Evolutionary conservation across 2,888 invertebrate genomes (phyloP), one percentile per base, ranked within the genome.

Genomic region (Arrhopalites spinosus): DNA sequence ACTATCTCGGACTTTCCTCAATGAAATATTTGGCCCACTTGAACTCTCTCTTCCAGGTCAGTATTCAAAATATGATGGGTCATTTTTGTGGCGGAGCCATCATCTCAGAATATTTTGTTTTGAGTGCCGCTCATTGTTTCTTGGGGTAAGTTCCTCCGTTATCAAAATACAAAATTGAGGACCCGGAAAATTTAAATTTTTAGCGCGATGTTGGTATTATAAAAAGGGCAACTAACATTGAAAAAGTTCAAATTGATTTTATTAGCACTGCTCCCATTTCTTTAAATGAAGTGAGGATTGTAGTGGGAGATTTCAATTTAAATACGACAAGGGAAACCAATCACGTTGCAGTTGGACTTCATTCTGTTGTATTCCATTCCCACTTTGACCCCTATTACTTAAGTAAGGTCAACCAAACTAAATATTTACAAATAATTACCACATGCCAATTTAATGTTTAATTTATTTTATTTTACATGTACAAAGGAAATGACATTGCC

Each of bases 51-150:
- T 69, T 68, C 85, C 84, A 84, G 66, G 85, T 84, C 7, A 85
- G 85, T 59, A 84, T 86, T 69, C 84, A 84, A 20, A 81, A 85
- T 73, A 81, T 83, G 27, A 84, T 84, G n/a, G 83, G 84, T 66
- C 86, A 85, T 80, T 84, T 85, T 78, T 86, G 86, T 78, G 86
- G 86, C 1, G 86, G 85, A 20, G 85, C 85, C 3, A 83, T 86
- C 20, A 84, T 86, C 69, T 83, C 83, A 47, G 84, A 84, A 50
- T 78, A 81, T 3, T 83, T 83, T 30, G 84, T 53, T 17, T 78
- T 86, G 8, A 85, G 86, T 5, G 86, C 86, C n/a, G 85, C 86
- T 5, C 77, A 76, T 63, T 76, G 76, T 47, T 76, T 76, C 45
- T 47, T 76, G 47, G 63, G 72, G 72, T 63, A 68, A n/a, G n/a